Evolutionary conservation across 2,113 vertebrate genomes (phyloP), one percentile per base, ranked within the genome.

Genomic region (Platichthys stellatus): DNA sequence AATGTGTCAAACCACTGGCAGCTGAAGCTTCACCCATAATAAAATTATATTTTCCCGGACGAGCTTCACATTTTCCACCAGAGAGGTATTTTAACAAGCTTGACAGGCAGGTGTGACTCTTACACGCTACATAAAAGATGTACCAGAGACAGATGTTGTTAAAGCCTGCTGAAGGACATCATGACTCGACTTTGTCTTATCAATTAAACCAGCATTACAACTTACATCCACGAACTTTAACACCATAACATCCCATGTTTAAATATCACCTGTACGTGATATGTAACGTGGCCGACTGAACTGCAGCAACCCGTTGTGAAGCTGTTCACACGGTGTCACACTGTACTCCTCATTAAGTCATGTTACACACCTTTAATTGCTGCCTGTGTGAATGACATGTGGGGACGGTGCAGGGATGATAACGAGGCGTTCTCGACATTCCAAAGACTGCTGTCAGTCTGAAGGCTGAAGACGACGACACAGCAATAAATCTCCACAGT

Each of bases 71-170:
- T 31, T 31, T 31, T 7, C 31, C 31, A 31, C 31, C 31, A 67
- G 13, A 68, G 40, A 68, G 45, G 24, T 75, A 78, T 88, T 83
- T 85, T 80, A 61, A 76, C 58, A 40, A 1, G 79, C 67, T 81
- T 72, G 10, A 51, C 74, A 62, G 40, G 51, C n/a, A 71, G 63
- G 54, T 71, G 81, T 11, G 31, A 69, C 24, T 68, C 5, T 3
- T 9, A 11, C 24, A 43, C 2, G 12, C 28, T 17, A 0, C 10
- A 49, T 72, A 4, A 79, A 68, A 4, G 9, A 28, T 23, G 23
- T 23, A 23, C 23, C 23, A 23, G 24, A 69, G 72, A 26, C 74
- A 77, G 75, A 53, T 82, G 82, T 61, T 67, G 21, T 31, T 49
- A 21, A 62, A 63, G 12, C 38, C 20, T 1, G 1, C 31, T 38